A percentile compares a stretch with the other conserved stretches of the same genome.
These are phyloP conservation scores for Ophion obscuratus DNA, from an alignment of 2,888 invertebrate species.

Conservation along the genomic window DNA sequence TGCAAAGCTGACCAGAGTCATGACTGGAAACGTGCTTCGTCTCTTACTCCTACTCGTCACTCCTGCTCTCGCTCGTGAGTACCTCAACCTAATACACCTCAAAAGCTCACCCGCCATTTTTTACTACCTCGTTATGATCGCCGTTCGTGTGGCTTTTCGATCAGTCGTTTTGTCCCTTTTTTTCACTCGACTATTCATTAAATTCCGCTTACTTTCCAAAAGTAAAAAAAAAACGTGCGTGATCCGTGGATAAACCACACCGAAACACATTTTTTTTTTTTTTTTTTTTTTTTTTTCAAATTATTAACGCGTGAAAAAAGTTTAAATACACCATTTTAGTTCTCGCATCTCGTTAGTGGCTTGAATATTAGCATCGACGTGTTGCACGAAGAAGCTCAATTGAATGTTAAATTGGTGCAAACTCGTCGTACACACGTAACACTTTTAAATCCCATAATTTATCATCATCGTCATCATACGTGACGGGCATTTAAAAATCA, in stretches of 20 bases:
- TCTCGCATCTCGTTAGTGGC: background rate
- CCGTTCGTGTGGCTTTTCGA: too few relatives aligned
- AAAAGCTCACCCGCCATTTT: too few relatives aligned
- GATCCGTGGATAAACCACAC: too few relatives aligned
- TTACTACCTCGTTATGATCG: too few relatives aligned
- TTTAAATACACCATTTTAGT: too few relatives aligned
- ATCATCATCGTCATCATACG: conserved; percentile 4
- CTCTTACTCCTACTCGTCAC: conserved; percentile 51
- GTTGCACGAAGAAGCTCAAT: conserved; percentile 23
- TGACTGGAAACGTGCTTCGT: conserved; percentile 55
- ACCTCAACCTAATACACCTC: background rate
- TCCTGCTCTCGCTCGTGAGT: conserved; percentile 56
- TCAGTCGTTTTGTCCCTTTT: background rate
- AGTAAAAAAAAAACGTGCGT: too few relatives aligned
- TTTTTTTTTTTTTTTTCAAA: too few relatives aligned
- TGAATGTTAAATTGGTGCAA: conserved; percentile 24
- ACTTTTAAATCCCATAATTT: conserved; percentile 27
- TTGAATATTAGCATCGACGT: conserved; percentile 18
- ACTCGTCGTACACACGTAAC: background rate
- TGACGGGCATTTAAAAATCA: background rate
- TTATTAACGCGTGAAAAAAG: too few relatives aligned
- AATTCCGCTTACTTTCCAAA: background rate
- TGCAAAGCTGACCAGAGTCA: conserved; percentile 59
- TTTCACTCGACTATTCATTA: too few relatives aligned
- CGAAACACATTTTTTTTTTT: too few relatives aligned